A percentile compares a stretch with the other conserved stretches of the same genome.
Evolutionary conservation across 2,113 vertebrate genomes (phyloP).

Genomic region (Scolopax mira): DNA sequence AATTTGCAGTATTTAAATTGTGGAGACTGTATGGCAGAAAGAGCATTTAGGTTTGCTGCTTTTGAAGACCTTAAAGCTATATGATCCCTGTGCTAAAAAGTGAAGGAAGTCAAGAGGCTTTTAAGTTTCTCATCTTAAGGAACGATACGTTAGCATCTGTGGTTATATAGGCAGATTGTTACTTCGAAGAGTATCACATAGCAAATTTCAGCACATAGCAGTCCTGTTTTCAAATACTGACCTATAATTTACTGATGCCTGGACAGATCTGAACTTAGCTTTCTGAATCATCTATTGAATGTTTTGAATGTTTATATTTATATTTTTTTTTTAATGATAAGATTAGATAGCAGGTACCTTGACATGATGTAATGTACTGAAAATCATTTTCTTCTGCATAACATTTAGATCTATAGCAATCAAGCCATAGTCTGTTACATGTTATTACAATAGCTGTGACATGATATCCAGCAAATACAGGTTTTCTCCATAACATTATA

Average conservation of each 20-base stretch:
- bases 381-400: neutral
- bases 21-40: neutral
- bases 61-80: neutral
- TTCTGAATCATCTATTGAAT: neutral
- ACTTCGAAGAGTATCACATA: neutral
- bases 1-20: neutral
- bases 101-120: neutral
- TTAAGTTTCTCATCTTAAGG: neutral
- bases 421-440: neutral
- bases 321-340: neutral
- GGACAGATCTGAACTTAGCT: neutral
- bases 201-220: neutral
- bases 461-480: neutral
- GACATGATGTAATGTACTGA: neutral
- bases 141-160: fast-evolving
- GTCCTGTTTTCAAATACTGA: neutral
- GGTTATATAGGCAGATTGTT: neutral
- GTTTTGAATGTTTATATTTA: too few species aligned
- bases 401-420: neutral
- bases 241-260: neutral
- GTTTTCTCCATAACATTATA: neutral
- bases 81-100: neutral
- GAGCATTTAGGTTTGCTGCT: neutral
- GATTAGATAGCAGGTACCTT: neutral
- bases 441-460: neutral